These are phyloP conservation scores for Helarctos malayanus DNA, from an alignment of 2,797 vertebrate genomes.

Conservation along the genomic window DNA sequence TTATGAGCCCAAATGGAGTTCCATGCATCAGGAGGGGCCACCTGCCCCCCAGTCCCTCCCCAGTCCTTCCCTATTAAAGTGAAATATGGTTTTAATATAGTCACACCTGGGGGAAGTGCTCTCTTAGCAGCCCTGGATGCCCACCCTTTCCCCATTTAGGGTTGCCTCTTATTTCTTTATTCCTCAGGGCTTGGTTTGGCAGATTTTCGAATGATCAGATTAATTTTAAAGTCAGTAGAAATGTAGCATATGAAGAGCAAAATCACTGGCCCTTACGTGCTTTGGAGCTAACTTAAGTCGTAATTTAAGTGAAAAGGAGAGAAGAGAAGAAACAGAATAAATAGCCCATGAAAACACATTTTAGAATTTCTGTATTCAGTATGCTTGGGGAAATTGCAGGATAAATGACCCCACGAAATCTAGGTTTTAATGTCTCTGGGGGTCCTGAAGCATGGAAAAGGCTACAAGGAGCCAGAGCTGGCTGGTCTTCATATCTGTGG, in stretches of 20 bases:
- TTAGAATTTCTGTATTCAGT: slow-evolving; percentile 53
- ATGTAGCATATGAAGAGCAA: not conserved
- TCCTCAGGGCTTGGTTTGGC: slow-evolving; percentile 55
- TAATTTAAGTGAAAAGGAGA: slow-evolving; percentile 45
- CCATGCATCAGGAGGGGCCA: slow-evolving; percentile 30
- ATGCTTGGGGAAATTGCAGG: slow-evolving; percentile 42
- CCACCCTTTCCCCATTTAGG: not conserved
- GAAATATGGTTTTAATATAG: slow-evolving; percentile 86
- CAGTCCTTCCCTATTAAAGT: slow-evolving; percentile 81
- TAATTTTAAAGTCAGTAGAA: slow-evolving; percentile 63
- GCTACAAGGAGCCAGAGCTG: not conserved
- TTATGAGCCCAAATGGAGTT: slow-evolving; percentile 84
- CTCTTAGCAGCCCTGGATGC: slow-evolving; percentile 8
- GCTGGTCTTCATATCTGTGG: not conserved
- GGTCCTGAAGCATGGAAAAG: not conserved
- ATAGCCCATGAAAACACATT: slow-evolving; percentile 14
- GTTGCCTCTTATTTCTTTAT: slow-evolving; percentile 58
- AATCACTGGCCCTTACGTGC: not conserved
- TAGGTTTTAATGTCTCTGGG: not conserved
- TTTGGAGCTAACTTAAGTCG: slow-evolving; percentile 34
- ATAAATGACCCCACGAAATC: not conserved
- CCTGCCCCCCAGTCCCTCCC: not conserved
- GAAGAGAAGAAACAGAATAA: not conserved
- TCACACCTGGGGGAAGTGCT: slow-evolving; percentile 80
- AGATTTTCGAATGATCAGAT: slow-evolving; percentile 66